phyloP scores from a whole-genome alignment of 2,113 vertebrate genomes.

The Dicentrarchus labrax region DNA sequence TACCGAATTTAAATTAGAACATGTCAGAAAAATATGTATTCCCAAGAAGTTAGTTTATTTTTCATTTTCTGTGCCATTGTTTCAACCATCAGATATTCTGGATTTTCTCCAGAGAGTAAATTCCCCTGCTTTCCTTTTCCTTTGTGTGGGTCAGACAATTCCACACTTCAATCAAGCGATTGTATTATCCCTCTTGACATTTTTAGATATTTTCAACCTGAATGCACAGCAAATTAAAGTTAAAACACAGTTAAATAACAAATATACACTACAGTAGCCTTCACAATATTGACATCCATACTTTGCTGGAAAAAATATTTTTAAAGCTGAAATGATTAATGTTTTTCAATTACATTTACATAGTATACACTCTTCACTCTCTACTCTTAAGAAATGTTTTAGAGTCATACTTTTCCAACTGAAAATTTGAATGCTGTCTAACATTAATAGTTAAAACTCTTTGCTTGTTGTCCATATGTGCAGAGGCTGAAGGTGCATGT shows the following conservation, averaged over 20 bases:
- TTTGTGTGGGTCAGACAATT: not conserved
- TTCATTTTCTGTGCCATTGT: not conserved
- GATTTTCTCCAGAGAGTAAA: not conserved
- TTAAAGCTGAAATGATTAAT: not conserved
- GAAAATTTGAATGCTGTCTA: not conserved
- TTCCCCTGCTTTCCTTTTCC: not conserved
- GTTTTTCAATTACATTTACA: not conserved
- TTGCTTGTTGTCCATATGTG: no score
- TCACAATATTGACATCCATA: not conserved
- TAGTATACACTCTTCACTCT: not conserved
- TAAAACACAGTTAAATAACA: not conserved
- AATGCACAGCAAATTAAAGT: not conserved
- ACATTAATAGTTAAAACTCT: conserved; percentile 6
- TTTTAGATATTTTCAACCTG: not conserved
- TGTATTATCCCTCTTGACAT: not conserved
- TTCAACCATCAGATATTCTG: not conserved
- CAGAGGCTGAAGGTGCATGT: not conserved
- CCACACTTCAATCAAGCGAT: not conserved
- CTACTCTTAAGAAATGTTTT: not conserved
- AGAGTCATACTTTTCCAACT: not conserved
- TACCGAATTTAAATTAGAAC: not conserved
- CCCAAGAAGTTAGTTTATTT: not conserved
- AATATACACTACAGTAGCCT: not conserved
- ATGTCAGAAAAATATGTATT: not conserved
- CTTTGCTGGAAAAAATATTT: not conserved